These are phyloP conservation scores for Mesocricetus auratus DNA, from an alignment of 2,113 vertebrate species.

Conservation along the genomic window DNA sequence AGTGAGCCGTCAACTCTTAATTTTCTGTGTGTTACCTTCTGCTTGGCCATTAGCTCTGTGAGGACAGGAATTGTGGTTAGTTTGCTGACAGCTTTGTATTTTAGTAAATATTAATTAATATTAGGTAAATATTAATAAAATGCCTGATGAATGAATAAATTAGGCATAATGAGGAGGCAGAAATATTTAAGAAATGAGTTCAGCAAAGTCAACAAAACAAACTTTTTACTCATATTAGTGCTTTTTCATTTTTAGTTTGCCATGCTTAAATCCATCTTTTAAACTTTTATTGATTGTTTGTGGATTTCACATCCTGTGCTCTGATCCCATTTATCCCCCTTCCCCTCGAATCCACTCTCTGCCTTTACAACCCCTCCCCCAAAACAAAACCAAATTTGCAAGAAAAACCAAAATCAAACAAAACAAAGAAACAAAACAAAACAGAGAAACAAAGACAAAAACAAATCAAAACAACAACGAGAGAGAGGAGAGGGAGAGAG, in stretches of 20 bases:
- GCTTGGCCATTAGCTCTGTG: neutral
- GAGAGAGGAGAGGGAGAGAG: no score
- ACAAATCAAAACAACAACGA: no score
- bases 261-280: neutral
- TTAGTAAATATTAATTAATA: neutral
- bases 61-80: neutral
- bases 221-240: neutral
- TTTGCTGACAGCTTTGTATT: neutral
- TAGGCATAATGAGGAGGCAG: neutral
- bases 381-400: no score
- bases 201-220: neutral
- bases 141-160: neutral
- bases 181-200: slow-evolving; percentile 29
- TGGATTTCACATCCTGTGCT: neutral
- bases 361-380: no score
- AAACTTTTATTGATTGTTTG: neutral
- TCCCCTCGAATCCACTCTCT: no score
- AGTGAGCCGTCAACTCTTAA: neutral
- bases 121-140: slow-evolving; percentile 1
- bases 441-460: no score
- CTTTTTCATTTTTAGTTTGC: neutral
- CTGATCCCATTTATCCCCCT: neutral
- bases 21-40: neutral
- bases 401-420: no score
- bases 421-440: no score